A percentile compares a stretch with the other conserved stretches of the same genome.
Evolutionary conservation across 2,113 vertebrate genomes (phyloP).

Genomic region (Redunca redunca): DNA sequence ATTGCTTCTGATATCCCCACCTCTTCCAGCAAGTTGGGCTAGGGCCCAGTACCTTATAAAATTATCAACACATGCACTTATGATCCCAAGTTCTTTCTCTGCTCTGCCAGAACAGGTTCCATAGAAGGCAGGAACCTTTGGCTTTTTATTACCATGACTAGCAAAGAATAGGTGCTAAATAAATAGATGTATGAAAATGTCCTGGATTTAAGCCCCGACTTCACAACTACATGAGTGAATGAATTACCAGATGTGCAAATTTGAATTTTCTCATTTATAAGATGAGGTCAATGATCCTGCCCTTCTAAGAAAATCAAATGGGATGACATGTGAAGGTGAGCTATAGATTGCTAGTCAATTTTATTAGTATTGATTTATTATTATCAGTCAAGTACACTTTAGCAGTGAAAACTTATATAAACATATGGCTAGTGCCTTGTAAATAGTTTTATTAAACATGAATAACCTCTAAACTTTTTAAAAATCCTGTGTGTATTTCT

Average conservation of each 20-base stretch:
- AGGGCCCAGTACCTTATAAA: neutral
- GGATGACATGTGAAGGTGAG: neutral
- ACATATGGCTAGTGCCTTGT: neutral
- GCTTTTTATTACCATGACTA: neutral
- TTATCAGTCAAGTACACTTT: neutral
- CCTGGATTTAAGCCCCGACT: neutral
- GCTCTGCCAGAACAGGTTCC: neutral
- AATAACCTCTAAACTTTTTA: neutral
- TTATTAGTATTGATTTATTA: neutral
- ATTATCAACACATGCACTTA: neutral
- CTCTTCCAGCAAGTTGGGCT: neutral
- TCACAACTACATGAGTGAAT: neutral
- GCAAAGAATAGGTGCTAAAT: neutral
- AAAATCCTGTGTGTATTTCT: neutral
- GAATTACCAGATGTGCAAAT: neutral
- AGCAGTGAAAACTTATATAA: neutral
- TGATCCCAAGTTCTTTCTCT: neutral
- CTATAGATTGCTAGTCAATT: no score
- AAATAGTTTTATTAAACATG: neutral
- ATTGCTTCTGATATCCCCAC: fast-evolving
- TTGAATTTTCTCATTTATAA: neutral
- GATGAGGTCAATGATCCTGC: neutral
- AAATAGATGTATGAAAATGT: neutral
- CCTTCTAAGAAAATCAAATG: neutral
- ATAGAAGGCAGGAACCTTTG: neutral